phyloP scores from a whole-genome alignment of 2,888 invertebrate species.

The Oscheius sp. region DNA sequence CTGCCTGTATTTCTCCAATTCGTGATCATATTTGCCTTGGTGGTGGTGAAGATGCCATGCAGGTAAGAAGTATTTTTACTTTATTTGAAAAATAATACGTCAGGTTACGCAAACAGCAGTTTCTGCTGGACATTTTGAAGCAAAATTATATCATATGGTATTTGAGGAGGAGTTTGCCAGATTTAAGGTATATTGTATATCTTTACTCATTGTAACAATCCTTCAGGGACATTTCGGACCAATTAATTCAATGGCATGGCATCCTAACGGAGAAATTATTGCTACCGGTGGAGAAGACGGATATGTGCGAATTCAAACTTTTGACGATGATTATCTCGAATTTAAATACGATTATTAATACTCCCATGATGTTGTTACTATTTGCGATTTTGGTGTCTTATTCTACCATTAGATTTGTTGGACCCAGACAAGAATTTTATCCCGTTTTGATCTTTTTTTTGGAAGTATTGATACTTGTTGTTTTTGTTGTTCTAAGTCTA shows the following conservation, averaged over 20 bases:
- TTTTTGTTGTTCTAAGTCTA: constrained; percentile 24
- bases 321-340: constrained; percentile 95
- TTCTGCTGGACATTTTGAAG: constrained; percentile 95
- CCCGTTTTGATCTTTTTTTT: background rate
- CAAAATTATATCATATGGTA: constrained; percentile 90
- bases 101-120: constrained; percentile 87
- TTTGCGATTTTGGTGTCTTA: constrained; percentile 1
- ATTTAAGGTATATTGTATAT: constrained; percentile 80
- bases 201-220: background rate
- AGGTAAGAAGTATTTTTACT: constrained; percentile 78
- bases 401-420: constrained; percentile 5
- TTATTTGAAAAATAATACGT: constrained; percentile 2
- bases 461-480: constrained; percentile 11
- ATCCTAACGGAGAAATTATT: constrained; percentile 94
- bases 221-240: constrained; percentile 93
- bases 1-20: constrained; percentile 94
- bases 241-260: constrained; percentile 96
- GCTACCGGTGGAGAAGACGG: constrained; percentile 99
- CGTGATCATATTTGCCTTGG: constrained; percentile 93
- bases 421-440: background rate
- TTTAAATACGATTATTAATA: constrained; percentile 87
- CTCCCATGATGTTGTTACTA: background rate
- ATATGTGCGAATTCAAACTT: constrained; percentile 92
- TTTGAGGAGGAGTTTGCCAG: constrained; percentile 96
- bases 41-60: constrained; percentile 99